Conservation (phyloP, 2,888 invertebrate genomes). For the Steinernema hermaphroditum region DNA sequence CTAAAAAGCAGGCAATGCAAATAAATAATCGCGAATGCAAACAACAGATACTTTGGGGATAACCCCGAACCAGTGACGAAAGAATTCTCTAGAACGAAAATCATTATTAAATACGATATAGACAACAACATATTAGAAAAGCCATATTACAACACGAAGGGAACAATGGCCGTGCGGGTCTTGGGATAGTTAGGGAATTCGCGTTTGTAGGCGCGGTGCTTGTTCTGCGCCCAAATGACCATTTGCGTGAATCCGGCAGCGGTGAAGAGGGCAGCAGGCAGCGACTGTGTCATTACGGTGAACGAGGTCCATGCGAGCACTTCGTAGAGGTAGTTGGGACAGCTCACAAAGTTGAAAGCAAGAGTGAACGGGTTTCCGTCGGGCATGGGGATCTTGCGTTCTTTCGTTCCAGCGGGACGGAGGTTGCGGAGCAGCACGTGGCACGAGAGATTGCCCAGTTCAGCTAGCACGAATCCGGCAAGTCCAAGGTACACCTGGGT, state of each 20-base stretch:
- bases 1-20: too few relatives aligned
- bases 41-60: too few relatives aligned
- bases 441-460: conserved; percentile 83
- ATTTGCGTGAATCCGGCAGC: conserved; percentile 92
- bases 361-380: conserved; percentile 73
- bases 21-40: too few relatives aligned
- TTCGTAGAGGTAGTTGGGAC: conserved; percentile 99
- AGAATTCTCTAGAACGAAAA: not conserved
- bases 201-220: conserved; percentile 76
- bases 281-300: conserved; percentile 88
- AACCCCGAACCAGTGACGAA: not conserved
- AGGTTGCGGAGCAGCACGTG: conserved; percentile 87
- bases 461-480: conserved; percentile 55
- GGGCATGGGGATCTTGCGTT: conserved; percentile 75
- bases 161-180: conserved; percentile 68
- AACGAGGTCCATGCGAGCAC: conserved; percentile 86
- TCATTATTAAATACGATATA: not conserved
- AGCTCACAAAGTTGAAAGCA: conserved; percentile 88
- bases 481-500: conserved; percentile 57
- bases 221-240: conserved; percentile 93
- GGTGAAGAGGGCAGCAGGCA: conserved; percentile 88
- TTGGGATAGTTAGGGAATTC: conserved; percentile 70
- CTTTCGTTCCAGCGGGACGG: conserved; percentile 84
- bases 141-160: conserved; percentile 43
- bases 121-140: not conserved